A percentile compares a stretch with the other conserved stretches of the same genome.
Evolutionary conservation across 2,113 vertebrate species (phyloP).

Genomic region (Ginglymostoma cirratum): DNA sequence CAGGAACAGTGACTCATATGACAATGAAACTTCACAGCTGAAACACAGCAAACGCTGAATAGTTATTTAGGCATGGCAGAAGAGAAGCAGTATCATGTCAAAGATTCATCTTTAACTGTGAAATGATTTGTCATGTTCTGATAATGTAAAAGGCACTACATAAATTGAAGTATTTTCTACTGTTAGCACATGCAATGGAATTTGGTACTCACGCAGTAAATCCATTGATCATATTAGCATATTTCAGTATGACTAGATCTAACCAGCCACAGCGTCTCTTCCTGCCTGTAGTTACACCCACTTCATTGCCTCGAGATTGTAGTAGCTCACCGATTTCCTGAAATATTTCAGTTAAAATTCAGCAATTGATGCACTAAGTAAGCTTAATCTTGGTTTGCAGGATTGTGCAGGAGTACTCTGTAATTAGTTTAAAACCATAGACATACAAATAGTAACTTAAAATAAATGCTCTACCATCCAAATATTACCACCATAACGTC

Average conservation of each 20-base stretch:
- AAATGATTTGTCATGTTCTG: neutral
- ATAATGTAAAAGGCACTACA: neutral
- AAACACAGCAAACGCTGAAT: neutral
- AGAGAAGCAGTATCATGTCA: neutral
- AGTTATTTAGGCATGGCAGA: neutral
- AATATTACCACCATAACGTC: neutral
- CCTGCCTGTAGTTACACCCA: conserved; percentile 91
- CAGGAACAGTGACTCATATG: neutral
- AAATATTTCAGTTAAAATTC: neutral
- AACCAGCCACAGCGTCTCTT: conserved; percentile 95
- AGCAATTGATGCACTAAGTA: neutral
- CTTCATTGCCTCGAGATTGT: conserved; percentile 86
- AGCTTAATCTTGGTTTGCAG: neutral
- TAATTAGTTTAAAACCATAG: neutral
- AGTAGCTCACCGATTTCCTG: conserved; percentile 85
- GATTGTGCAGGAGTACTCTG: neutral
- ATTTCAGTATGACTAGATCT: conserved; percentile 87
- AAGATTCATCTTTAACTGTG: neutral
- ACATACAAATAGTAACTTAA: neutral
- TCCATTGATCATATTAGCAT: conserved; percentile 95
- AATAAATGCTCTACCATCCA: neutral
- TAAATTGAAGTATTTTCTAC: neutral
- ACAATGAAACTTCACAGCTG: neutral
- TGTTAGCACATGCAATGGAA: conserved; percentile 50
- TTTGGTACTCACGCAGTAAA: conserved; percentile 85